Evolutionary conservation across 2,888 invertebrate species (phyloP), one percentile per base, ranked within the genome.

Genomic region (Plagodis pulveraria): DNA sequence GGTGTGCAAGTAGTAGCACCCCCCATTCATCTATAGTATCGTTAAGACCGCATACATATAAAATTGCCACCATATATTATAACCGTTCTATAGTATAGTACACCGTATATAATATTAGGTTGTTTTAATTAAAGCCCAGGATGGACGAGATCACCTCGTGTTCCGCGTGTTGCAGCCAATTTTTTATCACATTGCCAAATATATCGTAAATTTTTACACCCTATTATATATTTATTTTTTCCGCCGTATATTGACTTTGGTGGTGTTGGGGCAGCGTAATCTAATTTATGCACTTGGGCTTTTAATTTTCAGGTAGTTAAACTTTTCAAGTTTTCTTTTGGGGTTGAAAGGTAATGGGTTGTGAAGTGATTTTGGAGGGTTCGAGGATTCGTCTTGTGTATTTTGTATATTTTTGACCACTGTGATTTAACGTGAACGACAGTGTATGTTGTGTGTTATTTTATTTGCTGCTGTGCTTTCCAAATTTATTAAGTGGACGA

Each of bases 31-130:
- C 64, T 65, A 65, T 66, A 60, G 36, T 50, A 56, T 56, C 67
- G 62, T 73, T 73, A 69, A 68, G n/a, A 62, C 73, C 72, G 59
- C 69, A 70, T 68, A 72, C 70, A 68, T 72, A 74, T 76, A 77
- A 79, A 77, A 80, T 77, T 66, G 74, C 77, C 72, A 57, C 7
- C 7, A 41, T 41, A 41, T 41, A 10, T 41, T 41, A n/a, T 6
- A 41, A 5, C 10, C 6, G 7, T 36, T 36, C 7, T 36, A 36
- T 8, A 36, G 36, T 7, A 36, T 0, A 5, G 36, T 5, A 36
- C 8, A 6, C 74, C 80, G 76, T 82, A 83, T 83, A 85, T 84
- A 81, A 84, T 83, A 84, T 85, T 82, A 74, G 78, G 80, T 82
- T 83, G 84, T 80, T 83, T 81, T 87, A 86, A 87, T 87, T 86